Conservation (phyloP, 2,888 invertebrate genomes). For the Idaea dimidiata region DNA sequence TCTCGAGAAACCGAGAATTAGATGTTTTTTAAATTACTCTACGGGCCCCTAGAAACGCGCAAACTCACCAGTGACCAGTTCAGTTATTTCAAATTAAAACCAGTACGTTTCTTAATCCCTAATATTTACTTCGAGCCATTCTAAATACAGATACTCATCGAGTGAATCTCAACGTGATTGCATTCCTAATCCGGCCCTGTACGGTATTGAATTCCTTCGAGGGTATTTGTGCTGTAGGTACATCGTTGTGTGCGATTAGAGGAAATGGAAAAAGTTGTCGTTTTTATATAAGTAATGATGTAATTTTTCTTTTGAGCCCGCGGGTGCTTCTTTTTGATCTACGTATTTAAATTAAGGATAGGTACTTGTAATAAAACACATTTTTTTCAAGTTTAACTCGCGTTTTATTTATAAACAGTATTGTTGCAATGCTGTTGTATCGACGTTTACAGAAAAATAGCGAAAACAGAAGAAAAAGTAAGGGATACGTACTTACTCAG, state of each 20-base stretch:
- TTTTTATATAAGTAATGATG: constrained; percentile 44
- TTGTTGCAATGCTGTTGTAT: too few species aligned
- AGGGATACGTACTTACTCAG: too few species aligned
- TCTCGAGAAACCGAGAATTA: neutral
- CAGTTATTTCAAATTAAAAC: neutral
- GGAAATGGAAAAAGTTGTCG: constrained; percentile 61
- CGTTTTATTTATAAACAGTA: too few species aligned
- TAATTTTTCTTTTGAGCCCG: constrained; percentile 32
- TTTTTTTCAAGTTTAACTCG: too few species aligned
- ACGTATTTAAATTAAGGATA: constrained; percentile 6
- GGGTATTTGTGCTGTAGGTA: constrained; percentile 45
- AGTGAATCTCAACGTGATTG: neutral
- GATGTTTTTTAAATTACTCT: neutral
- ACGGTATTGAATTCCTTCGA: constrained; percentile 38
- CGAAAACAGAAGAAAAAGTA: too few species aligned
- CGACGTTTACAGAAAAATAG: too few species aligned
- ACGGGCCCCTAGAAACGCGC: neutral
- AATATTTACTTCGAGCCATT: neutral
- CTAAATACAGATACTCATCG: neutral
- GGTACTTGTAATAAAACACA: neutral
- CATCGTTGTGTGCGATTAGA: constrained; percentile 50
- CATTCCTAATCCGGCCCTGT: constrained; percentile 32
- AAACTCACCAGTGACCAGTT: neutral
- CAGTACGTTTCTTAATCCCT: neutral
- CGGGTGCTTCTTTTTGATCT: neutral